A percentile compares a stretch with the other conserved stretches of the same genome.
These are phyloP conservation scores for Trachurus trachurus DNA, from an alignment of 2,797 vertebrate genomes.

Conservation along the genomic window DNA sequence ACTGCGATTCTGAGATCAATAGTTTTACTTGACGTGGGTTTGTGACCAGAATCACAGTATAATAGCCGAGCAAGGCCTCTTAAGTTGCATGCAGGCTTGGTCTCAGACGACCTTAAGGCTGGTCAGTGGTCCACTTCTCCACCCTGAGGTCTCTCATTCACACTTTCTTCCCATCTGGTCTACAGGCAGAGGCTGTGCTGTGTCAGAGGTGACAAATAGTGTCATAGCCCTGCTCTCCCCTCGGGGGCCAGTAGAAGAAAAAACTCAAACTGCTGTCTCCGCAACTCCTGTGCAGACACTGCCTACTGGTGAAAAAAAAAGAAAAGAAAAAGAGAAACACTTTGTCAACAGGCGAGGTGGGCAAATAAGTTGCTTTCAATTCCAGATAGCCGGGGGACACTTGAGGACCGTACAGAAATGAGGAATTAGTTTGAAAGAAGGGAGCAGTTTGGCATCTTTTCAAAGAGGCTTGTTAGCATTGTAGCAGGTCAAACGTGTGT, in stretches of 20 bases:
- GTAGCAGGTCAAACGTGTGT: slow-evolving; percentile 67
- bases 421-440: slow-evolving; percentile 61
- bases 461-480: slow-evolving; percentile 64
- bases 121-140: slow-evolving; percentile 47
- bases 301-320: slow-evolving; percentile 49
- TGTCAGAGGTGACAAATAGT: slow-evolving; percentile 83
- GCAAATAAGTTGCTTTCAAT: slow-evolving; percentile 64
- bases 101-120: slow-evolving; percentile 42
- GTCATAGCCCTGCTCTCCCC: slow-evolving; percentile 67
- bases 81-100: slow-evolving; percentile 19
- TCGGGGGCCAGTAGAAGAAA: slow-evolving; percentile 54
- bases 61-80: slow-evolving; percentile 10
- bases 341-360: slow-evolving; percentile 76
- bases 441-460: slow-evolving; percentile 54
- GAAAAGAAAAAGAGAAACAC: slow-evolving; percentile 58
- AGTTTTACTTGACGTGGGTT: slow-evolving; percentile 40
- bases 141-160: slow-evolving; percentile 67
- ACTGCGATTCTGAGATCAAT: slow-evolving; percentile 53
- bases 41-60: slow-evolving; percentile 35
- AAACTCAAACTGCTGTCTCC: slow-evolving; percentile 79
- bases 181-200: slow-evolving; percentile 70
- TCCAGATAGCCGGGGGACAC: slow-evolving; percentile 54
- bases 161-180: slow-evolving; percentile 76
- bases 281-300: slow-evolving; percentile 70
- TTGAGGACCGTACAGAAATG: slow-evolving; percentile 45